These are phyloP conservation scores for Ditylenchus dipsaci DNA, from an alignment of 1,140 invertebrate genomes.

Conservation along the genomic window DNA sequence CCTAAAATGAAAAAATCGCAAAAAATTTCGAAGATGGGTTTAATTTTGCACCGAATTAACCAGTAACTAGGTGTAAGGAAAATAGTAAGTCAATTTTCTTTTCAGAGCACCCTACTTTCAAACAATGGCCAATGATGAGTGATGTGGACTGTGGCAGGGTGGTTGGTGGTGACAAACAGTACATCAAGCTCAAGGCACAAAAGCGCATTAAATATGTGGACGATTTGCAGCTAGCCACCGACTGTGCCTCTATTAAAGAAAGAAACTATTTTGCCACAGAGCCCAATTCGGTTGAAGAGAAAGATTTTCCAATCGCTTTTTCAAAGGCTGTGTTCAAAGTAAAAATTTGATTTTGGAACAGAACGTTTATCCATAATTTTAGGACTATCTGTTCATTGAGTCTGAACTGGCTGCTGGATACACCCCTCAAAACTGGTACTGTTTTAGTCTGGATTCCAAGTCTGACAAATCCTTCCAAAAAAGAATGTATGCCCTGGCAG, in stretches of 20 bases:
- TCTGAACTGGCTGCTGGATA: slow-evolving; percentile 40
- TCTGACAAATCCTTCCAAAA: slow-evolving; percentile 23
- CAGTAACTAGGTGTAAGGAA: too few relatives aligned
- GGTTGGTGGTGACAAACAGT: background rate
- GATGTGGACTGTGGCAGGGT: slow-evolving; percentile 18
- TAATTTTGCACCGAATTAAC: too few relatives aligned
- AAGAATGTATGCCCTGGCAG: slow-evolving; percentile 24
- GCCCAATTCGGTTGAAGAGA: slow-evolving; percentile 13
- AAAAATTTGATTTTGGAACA: background rate
- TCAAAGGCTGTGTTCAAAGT: slow-evolving; percentile 41
- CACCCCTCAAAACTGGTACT: slow-evolving; percentile 41
- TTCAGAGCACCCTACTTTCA: background rate
- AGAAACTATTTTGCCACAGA: slow-evolving; percentile 25
- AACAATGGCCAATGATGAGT: background rate
- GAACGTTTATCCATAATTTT: slow-evolving; percentile 8
- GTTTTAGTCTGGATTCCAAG: slow-evolving; percentile 31
- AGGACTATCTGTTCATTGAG: slow-evolving; percentile 41
- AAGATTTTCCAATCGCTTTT: slow-evolving; percentile 43
- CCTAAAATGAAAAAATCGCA: too few relatives aligned
- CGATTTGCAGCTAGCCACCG: slow-evolving; percentile 19
- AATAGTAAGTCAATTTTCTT: too few relatives aligned
- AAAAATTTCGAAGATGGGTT: too few relatives aligned
- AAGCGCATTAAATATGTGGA: background rate
- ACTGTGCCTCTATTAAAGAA: slow-evolving; percentile 20
- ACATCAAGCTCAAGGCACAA: background rate